phyloP scores from a whole-genome alignment of 2,113 vertebrate genomes.

The Campylomormyrus tamandua region DNA sequence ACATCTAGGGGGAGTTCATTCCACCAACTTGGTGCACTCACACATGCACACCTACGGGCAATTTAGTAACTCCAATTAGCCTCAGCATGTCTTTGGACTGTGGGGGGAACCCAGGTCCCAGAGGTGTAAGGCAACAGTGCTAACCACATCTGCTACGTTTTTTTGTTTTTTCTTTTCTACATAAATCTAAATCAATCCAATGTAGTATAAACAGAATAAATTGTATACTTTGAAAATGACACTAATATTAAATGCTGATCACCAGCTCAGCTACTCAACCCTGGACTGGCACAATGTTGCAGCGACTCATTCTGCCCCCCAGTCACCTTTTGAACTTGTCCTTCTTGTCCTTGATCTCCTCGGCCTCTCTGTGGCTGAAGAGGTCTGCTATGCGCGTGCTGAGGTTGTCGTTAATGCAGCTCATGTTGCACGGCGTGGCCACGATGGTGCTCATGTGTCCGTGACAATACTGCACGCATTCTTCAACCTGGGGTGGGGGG shows the following conservation, averaged over 20 bases:
- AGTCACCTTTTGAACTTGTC: conserved; percentile 93
- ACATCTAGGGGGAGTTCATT: too few relatives aligned
- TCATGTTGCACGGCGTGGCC: conserved; percentile 95
- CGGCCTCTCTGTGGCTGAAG: conserved; percentile 86
- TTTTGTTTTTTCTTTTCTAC: background rate
- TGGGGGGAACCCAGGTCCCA: too few relatives aligned
- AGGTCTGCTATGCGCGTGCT: conserved; percentile 76
- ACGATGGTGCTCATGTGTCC: conserved; percentile 91
- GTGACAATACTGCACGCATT: conserved; percentile 88
- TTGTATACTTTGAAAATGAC: background rate
- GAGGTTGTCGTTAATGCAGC: conserved; percentile 92
- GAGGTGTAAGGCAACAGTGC: too few relatives aligned
- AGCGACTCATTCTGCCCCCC: background rate
- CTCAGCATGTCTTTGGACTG: too few relatives aligned
- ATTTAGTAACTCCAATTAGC: too few relatives aligned
- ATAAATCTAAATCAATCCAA: background rate
- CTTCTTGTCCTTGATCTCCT: conserved; percentile 91
- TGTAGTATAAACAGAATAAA: background rate
- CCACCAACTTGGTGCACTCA: too few relatives aligned
- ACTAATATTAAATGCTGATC: background rate
- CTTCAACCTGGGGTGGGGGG: conserved; percentile 71
- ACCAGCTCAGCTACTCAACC: background rate
- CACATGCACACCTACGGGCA: too few relatives aligned
- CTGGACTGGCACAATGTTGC: background rate
- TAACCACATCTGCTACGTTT: background rate